These are phyloP conservation scores for Pasiphila rectangulata DNA, from an alignment of 2,888 invertebrate species.

Conservation along the genomic window DNA sequence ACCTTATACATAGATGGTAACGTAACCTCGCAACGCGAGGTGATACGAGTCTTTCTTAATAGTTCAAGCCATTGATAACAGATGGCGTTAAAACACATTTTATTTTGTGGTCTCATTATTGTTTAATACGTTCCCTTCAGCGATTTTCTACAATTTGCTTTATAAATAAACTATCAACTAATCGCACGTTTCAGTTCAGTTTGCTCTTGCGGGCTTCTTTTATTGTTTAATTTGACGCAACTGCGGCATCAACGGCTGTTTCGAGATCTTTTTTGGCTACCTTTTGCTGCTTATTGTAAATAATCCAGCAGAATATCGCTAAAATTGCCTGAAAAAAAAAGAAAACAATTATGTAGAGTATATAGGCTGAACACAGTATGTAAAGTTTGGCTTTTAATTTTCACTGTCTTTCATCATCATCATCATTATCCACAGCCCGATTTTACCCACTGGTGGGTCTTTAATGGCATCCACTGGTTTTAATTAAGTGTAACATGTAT, in stretches of 20 bases:
- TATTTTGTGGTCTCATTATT: conserved; percentile 23
- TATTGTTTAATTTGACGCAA: not conserved
- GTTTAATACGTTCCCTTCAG: conserved; percentile 23
- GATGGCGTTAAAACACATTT: conserved; percentile 26
- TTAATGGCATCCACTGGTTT: too few species aligned
- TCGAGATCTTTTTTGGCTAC: conserved; percentile 7
- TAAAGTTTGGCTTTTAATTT: too few species aligned
- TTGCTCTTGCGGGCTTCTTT: not conserved
- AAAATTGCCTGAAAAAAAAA: conserved; percentile 20
- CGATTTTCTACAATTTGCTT: conserved; percentile 24
- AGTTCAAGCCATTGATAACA: conserved; percentile 6
- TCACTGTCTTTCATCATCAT: too few species aligned
- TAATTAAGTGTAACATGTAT: too few species aligned
- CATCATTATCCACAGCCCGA: too few species aligned
- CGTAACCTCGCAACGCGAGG: not conserved
- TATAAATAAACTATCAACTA: conserved; percentile 12
- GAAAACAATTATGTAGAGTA: too few species aligned
- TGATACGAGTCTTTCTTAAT: not conserved
- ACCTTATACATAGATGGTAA: not conserved
- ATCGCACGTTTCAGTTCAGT: not conserved
- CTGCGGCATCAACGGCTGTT: conserved; percentile 1
- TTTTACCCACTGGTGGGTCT: too few species aligned
- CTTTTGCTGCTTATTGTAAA: conserved; percentile 12
- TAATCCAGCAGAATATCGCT: conserved; percentile 10
- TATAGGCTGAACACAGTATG: too few species aligned